Evolutionary conservation across 2,113 vertebrate genomes (phyloP).

Genomic region (Dicaeum eximium): DNA sequence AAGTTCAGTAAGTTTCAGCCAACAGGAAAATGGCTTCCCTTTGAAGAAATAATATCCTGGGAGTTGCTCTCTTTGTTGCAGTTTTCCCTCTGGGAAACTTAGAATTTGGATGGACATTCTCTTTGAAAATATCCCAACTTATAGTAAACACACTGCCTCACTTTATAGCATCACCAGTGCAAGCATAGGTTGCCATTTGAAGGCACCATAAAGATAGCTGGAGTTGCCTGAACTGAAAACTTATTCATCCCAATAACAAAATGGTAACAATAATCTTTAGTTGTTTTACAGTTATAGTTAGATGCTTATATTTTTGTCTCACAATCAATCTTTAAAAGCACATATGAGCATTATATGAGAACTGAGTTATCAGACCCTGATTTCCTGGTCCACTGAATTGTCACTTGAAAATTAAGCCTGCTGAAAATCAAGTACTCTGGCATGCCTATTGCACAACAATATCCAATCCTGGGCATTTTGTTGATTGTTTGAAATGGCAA

Average conservation of each 20-base stretch:
- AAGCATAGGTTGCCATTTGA: background rate
- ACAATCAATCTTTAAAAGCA: background rate
- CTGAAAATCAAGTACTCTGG: background rate
- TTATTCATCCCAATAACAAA: background rate
- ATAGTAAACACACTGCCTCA: background rate
- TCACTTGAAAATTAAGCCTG: background rate
- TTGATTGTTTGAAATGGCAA: background rate
- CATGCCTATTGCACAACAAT: background rate
- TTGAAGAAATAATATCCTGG: background rate
- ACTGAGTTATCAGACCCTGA: background rate
- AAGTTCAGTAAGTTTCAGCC: background rate
- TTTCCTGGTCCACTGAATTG: background rate
- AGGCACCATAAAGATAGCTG: background rate
- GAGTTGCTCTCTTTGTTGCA: background rate
- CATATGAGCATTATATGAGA: background rate
- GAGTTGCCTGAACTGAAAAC: background rate
- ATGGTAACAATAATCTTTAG: background rate
- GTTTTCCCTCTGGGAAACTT: background rate
- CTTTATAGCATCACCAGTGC: background rate
- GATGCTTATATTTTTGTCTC: background rate
- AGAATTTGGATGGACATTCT: background rate
- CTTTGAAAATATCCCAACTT: background rate
- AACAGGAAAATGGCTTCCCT: background rate
- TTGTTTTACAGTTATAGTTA: background rate
- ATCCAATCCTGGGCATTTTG: background rate